Evolutionary conservation across 2,113 vertebrate genomes (phyloP), one percentile per base, ranked within the genome.

Genomic region (Mastomys natalensis): DNA sequence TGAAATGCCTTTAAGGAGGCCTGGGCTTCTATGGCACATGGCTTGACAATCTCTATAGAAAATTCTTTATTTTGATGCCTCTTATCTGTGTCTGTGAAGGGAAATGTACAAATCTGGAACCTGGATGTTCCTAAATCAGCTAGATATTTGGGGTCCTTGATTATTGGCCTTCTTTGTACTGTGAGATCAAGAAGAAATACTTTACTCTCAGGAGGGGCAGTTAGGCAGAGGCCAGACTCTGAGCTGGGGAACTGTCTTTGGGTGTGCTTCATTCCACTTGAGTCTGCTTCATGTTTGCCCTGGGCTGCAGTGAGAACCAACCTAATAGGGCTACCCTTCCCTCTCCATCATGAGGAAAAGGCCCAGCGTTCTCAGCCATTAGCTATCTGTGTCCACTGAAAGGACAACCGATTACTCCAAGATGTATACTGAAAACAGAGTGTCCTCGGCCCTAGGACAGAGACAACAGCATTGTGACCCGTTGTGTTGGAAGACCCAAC

Each of bases 301-400:
- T 8, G 66, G 84, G 40, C 60, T 90, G 78, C 62, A 60, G 24
- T 1, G 7, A 81, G 21, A 45, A 7, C 15, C 62, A 7, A 7
- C 22, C 37, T 3, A 0, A 45, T 48, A 87, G 40, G 51, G 2
- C 43, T 2, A 16, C 7, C 37, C 19, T 10, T n/a, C 1, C 7
- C n/a, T 92, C 4, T 74, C 55, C 51, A 19, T 64, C 62, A 26
- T 2, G 29, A 48, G 51, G 22, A 60, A 66, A 62, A 31, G 17
- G 51, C 21, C 16, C 11, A 3, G 70, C 51, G n/a, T 55, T 64
- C 87, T 55, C 34, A 73, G 55, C 31, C n/a, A 10, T 51, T 24
- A 82, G 88, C 34, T 77, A 34, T 85, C 31, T 48, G n/a, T 64
- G 6, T 91, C 72, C 21, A 1, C 34, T 62, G 58, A 73, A 9